Percentiles rank a stretch among this genome's conserved stretches.
Conservation (phyloP, 1,140 invertebrate genomes). For the Ceratitis capitata region DNA sequence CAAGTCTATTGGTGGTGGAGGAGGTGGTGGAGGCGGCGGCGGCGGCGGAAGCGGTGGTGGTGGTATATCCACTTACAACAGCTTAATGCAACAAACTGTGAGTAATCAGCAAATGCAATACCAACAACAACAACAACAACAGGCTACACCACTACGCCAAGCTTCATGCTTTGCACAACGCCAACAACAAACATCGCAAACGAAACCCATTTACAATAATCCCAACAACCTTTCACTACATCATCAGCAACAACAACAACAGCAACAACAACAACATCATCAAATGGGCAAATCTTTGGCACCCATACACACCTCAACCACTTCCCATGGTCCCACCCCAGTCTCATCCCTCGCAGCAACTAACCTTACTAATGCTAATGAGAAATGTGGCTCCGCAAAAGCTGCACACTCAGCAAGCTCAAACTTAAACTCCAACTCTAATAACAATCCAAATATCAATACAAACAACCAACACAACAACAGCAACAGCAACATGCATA, state of each 20-base stretch:
- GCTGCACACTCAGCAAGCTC: not conserved
- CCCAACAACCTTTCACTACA: too few species aligned
- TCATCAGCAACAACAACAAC: too few species aligned
- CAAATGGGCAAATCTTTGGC: slow-evolving; percentile 49
- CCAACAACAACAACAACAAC: slow-evolving; percentile 54
- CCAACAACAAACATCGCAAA: slow-evolving; percentile 47
- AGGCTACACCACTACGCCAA: slow-evolving; percentile 34
- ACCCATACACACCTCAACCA: slow-evolving; percentile 51
- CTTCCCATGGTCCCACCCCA: not conserved
- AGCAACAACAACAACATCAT: too few species aligned
- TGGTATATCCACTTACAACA: slow-evolving; percentile 52
- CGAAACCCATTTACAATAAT: slow-evolving; percentile 61
- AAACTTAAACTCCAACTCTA: not conserved
- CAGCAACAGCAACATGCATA: slow-evolving; percentile 42
- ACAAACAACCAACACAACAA: not conserved
- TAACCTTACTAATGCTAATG: slow-evolving; percentile 39
- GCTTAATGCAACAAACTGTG: slow-evolving; percentile 65
- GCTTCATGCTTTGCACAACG: slow-evolving; percentile 43
- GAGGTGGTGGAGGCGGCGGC: slow-evolving; percentile 45
- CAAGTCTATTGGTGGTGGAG: slow-evolving; percentile 54
- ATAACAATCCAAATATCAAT: slow-evolving; percentile 34
- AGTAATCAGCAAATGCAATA: slow-evolving; percentile 63
- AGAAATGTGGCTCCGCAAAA: slow-evolving; percentile 44
- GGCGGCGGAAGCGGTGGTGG: slow-evolving; percentile 46
- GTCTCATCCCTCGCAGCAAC: not conserved